phyloP scores from a whole-genome alignment of 2,888 invertebrate species.

The Ormyrus rosae region DNA sequence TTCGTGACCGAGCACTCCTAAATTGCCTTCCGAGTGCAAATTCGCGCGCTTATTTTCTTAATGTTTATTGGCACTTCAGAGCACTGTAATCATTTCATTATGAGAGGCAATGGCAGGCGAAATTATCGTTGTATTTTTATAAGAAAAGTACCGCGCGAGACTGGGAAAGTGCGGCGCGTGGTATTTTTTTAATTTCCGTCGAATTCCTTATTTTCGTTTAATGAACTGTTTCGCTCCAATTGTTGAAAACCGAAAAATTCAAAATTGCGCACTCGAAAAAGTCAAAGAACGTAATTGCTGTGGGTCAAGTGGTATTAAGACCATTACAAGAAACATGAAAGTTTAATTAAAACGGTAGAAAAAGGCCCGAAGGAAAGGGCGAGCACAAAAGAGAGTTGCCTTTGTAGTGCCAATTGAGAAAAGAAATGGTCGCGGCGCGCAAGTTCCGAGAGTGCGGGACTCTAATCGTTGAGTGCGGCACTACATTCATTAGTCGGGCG shows the following conservation, averaged over 20 bases:
- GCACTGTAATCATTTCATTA: neutral
- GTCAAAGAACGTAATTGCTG: slow-evolving; percentile 31
- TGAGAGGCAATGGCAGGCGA: neutral
- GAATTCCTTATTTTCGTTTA: neutral
- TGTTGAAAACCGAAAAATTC: slow-evolving; percentile 9
- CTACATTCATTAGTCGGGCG: slow-evolving; percentile 55
- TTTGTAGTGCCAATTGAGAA: slow-evolving; percentile 33
- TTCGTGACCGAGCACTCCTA: neutral
- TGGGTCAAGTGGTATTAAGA: slow-evolving; percentile 32
- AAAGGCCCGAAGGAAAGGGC: slow-evolving; percentile 3
- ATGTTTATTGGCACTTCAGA: too few relatives aligned
- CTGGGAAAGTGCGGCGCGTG: too few relatives aligned
- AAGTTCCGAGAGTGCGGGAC: slow-evolving; percentile 35
- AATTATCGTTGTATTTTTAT: neutral
- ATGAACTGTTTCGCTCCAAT: neutral
- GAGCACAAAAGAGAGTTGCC: slow-evolving; percentile 3
- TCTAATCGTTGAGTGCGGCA: slow-evolving; percentile 55
- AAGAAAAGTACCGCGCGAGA: too few relatives aligned
- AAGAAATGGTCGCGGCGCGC: slow-evolving; percentile 17
- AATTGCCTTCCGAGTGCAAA: too few relatives aligned
- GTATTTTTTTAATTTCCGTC: too few relatives aligned
- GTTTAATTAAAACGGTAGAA: slow-evolving; percentile 50
- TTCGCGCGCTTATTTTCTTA: too few relatives aligned
- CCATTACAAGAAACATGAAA: slow-evolving; percentile 36
- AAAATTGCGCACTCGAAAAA: slow-evolving; percentile 15